Conservation (phyloP, 2,888 invertebrate genomes). For the Xylocampa areola region DNA sequence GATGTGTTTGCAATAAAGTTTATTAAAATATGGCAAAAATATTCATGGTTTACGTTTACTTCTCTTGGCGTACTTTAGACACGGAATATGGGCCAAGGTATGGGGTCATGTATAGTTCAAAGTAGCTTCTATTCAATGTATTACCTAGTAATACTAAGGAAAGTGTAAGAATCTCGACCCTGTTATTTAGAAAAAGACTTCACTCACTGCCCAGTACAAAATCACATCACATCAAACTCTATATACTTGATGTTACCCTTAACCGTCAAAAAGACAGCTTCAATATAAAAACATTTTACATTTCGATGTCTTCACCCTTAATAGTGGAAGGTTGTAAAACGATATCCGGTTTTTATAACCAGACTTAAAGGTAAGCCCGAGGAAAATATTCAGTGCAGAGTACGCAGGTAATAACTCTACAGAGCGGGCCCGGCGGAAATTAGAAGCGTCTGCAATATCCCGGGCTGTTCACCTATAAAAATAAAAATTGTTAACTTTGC, state of each 20-base stretch:
- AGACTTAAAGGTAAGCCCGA: conserved; percentile 53
- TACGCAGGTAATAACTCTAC: conserved; percentile 71
- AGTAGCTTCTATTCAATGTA: too few species aligned
- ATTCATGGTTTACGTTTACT: too few species aligned
- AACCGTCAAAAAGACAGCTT: neutral
- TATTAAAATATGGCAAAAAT: conserved; percentile 4
- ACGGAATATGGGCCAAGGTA: too few species aligned
- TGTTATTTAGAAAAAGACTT: too few species aligned
- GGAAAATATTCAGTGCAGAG: conserved; percentile 71
- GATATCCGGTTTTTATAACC: conserved; percentile 59
- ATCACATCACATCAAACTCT: neutral
- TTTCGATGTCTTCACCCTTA: conserved; percentile 32
- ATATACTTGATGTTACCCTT: neutral
- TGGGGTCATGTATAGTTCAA: too few species aligned
- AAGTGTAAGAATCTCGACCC: too few species aligned
- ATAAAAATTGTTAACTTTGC: conserved; percentile 70
- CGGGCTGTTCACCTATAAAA: conserved; percentile 71
- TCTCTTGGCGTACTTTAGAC: too few species aligned
- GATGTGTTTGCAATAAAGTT: conserved; percentile 15
- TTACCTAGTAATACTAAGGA: too few species aligned
- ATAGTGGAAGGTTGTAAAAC: conserved; percentile 49
- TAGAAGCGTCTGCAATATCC: conserved; percentile 78
- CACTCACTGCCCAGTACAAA: too few species aligned
- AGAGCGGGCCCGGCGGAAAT: conserved; percentile 72
- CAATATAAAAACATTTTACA: neutral